Base-by-base conservation (phyloP, 1,140 invertebrate species). In the Teleogryllus occipitalis region DNA sequence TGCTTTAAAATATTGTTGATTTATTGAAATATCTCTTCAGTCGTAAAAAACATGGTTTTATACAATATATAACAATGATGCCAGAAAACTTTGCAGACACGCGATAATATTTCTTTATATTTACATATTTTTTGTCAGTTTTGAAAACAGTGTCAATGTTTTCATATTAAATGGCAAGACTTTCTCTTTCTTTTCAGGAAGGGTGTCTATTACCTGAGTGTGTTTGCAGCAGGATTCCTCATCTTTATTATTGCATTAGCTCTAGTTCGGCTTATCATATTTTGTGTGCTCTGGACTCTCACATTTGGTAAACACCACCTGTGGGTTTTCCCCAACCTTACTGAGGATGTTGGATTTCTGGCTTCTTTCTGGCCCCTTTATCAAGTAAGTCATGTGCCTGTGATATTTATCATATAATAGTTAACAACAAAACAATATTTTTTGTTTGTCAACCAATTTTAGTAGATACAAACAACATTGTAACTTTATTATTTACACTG, bases 341-440 rank as follows among this genome's bases (percentile, higher is more conserved):
- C 97, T 5, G 98, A 99, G 87, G 98, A 99, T 88, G 98, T 99
- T 75, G 97, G 98, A 54, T 98, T 99, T 89, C 95, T 99, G 80
- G 97, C 98, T 73, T 99, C 97, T 2, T 99, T 99, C 87, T 97
- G 96, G 93, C 98, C 98, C 47, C 88, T 99, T 5, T 99, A 99
- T 89, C 94, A 95, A 86, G 95, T 96, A 86, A 86, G 83, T 27
- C n/a, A 21, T 48, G 81, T 82, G 79, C 81, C 8, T 80, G 87
- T 88, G 27, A 65, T 65, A 18, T 65, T 18, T 65, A 18, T 65
- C 10, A 15, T 15, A 54, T 15, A 54, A 8, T 8, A 54, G 15
- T 54, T 54, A 54, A 54, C 49, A 54, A 54, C 15, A 54, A 54
- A 54, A 54, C 8, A 8, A 54, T 54, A 8, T 54, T 48, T 77